A percentile compares a stretch with the other conserved stretches of the same genome.
phyloP scores from a whole-genome alignment of 2,113 vertebrate species.

The Sterrhoptilus dennistouni region DNA sequence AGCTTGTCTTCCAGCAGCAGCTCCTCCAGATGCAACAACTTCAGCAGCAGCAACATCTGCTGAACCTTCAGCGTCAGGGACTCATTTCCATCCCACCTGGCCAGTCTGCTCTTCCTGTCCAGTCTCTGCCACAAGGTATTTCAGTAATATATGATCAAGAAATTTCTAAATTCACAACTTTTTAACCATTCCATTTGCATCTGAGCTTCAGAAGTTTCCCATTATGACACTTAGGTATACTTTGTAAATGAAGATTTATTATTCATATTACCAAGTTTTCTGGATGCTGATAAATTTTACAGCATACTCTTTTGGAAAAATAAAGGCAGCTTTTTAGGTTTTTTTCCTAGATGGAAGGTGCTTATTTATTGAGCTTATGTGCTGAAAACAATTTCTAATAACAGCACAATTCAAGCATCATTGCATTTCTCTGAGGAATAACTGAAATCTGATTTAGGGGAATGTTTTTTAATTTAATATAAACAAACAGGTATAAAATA shows the following conservation, averaged over 20 bases:
- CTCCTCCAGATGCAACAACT: constrained; percentile 99
- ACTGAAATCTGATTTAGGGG: background rate
- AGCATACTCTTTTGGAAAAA: background rate
- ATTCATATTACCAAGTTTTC: background rate
- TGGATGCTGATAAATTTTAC: background rate
- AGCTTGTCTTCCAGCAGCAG: constrained; percentile 99
- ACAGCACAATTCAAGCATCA: constrained; percentile 15
- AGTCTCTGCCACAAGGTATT: constrained; percentile 93
- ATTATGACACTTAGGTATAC: background rate
- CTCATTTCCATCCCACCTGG: constrained; percentile 96
- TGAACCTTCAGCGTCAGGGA: constrained; percentile 98
- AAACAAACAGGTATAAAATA: background rate
- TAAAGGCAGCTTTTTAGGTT: background rate
- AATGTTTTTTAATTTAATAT: constrained; percentile 3
- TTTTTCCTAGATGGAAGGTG: background rate
- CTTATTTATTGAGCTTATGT: background rate
- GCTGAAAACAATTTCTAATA: constrained; percentile 27
- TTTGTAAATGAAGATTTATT: background rate
- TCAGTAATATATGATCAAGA: background rate
- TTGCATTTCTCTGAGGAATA: constrained; percentile 5
- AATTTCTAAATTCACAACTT: background rate
- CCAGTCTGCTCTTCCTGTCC: constrained; percentile 94
- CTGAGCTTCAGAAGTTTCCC: background rate
- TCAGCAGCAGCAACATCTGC: constrained; percentile 98
- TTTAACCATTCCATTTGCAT: background rate